Base-by-base conservation (phyloP, 2,888 invertebrate genomes). In the Arctia plantaginis region DNA sequence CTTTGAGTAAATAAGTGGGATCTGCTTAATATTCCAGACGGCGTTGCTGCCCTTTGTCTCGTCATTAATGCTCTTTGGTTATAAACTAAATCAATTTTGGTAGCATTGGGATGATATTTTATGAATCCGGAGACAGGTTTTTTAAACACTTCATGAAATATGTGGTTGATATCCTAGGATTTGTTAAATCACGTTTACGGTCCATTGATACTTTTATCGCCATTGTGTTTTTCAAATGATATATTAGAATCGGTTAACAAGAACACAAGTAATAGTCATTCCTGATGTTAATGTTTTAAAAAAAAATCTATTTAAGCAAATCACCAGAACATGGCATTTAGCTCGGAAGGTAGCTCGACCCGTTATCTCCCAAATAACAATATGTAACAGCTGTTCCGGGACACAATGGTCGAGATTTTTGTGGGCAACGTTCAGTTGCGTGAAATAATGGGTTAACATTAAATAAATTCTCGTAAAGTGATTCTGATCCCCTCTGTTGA, bases 1-100 rank as follows among this genome's bases (percentile, higher is more conserved):
- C 67, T 65, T 65, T 39, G n/a, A 66, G 27, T 74, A 79, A 74
- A 73, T 77, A 82, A 76, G 67, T 76, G 73, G 69, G 70, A 64
- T 41, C 68, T 70, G 76, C 78, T 85, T 83, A 79, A 79, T 85
- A 85, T 85, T 83, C 82, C 47, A 23, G 47, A 47, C 74, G 75
- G 77, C 76, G 70, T 51, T 69, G 62, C 77, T 76, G 80, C 78
- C 79, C 73, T 73, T 77, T 77, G n/a, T 72, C 55, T 74, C 69
- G 73, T 78, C 84, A 82, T 85, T 82, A 82, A 83, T 81, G 77
- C 71, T 69, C 73, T 68, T 72, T 72, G 69, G 69, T 76, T 80
- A 77, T 74, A 80, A 77, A 75, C 72, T 82, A 77, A 74, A 81
- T 70, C 74, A 80, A 83, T 82, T 85, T 84, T 72, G 65, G 23